Evolutionary conservation across 2,113 vertebrate species (phyloP), one percentile per base, ranked within the genome.

Genomic region (Perca fluviatilis): DNA sequence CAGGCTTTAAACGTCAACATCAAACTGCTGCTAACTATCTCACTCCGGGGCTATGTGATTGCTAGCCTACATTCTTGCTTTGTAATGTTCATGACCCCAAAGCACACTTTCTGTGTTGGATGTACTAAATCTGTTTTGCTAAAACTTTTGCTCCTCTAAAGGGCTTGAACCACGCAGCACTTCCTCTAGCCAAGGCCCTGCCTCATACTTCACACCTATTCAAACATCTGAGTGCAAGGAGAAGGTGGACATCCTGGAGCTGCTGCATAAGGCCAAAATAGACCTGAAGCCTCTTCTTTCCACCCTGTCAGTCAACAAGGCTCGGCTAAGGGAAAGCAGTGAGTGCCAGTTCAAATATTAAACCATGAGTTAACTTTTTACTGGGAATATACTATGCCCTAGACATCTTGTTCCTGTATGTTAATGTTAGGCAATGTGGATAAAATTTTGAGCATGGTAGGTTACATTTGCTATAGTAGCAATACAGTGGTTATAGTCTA

Each of bases 171-270:
- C 96, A 87, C 94, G 93, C 53, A 95, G 96, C 92, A 95, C 95
- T n/a, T 96, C 97, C 86, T 95, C 96, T 82, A 95, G 95, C 87
- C 97, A 97, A 87, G 97, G 97, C 80, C 95, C 96, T 58, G 95
- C 93, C 80, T 95, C 97, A 86, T 99, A 97, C 93, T 99, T 99
- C 95, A 98, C 97, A 94, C 98, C 98, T 73, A 99, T 99, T 94
- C 96, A 97, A 78, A 93, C 93, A 64, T 91, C 88, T 0, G 98
- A 99, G 86, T 93, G 95, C 88, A 97, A 97, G 93, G 98, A 97
- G 87, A 99, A 99, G 93, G 98, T 99, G 92, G 98, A 99, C 94
- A 99, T 99, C 91, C 94, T 99, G 93, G 98, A 98, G 90, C 97
- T 99, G 91, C 95, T 99, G 84, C 97, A 99, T 91, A 99, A 99